Conservation (phyloP, 1,140 invertebrate species). For the Aplysia californica region DNA sequence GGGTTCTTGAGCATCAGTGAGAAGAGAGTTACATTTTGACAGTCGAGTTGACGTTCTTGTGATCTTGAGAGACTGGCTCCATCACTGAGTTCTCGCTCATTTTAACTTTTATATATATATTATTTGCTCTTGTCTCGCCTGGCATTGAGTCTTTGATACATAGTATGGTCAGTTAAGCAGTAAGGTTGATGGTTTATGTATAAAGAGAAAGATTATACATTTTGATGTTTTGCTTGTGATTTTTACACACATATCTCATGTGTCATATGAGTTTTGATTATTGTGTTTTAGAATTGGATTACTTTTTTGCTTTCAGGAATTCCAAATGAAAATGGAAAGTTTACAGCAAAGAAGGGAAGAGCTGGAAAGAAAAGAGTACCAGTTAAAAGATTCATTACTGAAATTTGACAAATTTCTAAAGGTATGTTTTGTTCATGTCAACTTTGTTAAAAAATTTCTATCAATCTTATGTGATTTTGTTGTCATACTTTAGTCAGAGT, state of each 20-base stretch:
- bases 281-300: neutral
- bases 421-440: conserved; percentile 35
- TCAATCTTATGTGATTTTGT: neutral
- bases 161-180: neutral
- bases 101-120: too few relatives aligned
- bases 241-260: too few relatives aligned
- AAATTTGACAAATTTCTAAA: conserved; percentile 70
- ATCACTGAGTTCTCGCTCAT: too few relatives aligned
- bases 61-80: too few relatives aligned
- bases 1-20: too few relatives aligned
- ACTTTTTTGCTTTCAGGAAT: conserved; percentile 56
- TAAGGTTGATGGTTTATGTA: neutral
- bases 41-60: too few relatives aligned
- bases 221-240: too few relatives aligned
- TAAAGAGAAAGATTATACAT: too few relatives aligned
- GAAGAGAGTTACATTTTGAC: too few relatives aligned
- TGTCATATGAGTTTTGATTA: neutral
- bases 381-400: conserved; percentile 66
- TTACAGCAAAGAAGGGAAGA: conserved; percentile 67
- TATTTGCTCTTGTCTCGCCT: neutral
- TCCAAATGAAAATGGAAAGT: conserved; percentile 70
- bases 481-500: neutral
- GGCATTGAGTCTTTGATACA: neutral
- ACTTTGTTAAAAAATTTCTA: too few relatives aligned
- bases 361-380: conserved; percentile 67